Evolutionary conservation across 2,797 vertebrate genomes (phyloP), one percentile per base, ranked within the genome.

Genomic region (Alcedo quadribrachys): DNA sequence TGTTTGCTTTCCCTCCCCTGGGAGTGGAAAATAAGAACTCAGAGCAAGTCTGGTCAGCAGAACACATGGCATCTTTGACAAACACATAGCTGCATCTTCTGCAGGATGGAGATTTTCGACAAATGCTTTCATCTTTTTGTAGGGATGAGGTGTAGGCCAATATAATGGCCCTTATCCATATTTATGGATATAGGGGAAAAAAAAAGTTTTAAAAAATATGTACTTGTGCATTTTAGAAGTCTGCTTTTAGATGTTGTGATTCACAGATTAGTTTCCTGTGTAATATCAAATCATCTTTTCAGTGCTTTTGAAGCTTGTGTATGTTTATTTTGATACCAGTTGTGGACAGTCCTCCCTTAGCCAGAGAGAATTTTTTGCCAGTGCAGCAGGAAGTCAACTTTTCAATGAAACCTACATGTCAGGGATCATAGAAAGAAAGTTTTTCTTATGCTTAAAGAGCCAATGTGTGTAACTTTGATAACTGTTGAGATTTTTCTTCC

Each of bases 381-480:
- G n/a, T 68, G 50, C 35, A 42, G 37, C 20, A 42, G 50, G 50
- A 53, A 70, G 18, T 19, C 12, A 2, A 24, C 45, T 12, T 79
- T 86, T 82, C 68, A 24, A 11, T 53, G 37, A 90, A 53, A 35
- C 20, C 1, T 5, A 25, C 6, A 2, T 48, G 15, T 61, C 27
- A 54, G 60, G 20, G 22, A 57, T 33, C 25, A 11, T 6, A 15
- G 63, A 69, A 24, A 85, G 18, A 71, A 71, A 15, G 6, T 40
- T 40, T 48, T 85, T 80, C 22, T 57, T 0, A 0, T 21, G 45
- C n/a, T 81, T 33, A 58, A 62, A 40, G 27, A 65, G 20, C 28
- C 68, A 70, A 13, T 0, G 0, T 40, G 2, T 63, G 30, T 69
- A 53, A 58, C 24, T 45, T 81, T 9, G 46, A 15, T 57, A 81